Evolutionary conservation across 2,797 vertebrate species (phyloP).

Genomic region (Cephalopachus bancanus): DNA sequence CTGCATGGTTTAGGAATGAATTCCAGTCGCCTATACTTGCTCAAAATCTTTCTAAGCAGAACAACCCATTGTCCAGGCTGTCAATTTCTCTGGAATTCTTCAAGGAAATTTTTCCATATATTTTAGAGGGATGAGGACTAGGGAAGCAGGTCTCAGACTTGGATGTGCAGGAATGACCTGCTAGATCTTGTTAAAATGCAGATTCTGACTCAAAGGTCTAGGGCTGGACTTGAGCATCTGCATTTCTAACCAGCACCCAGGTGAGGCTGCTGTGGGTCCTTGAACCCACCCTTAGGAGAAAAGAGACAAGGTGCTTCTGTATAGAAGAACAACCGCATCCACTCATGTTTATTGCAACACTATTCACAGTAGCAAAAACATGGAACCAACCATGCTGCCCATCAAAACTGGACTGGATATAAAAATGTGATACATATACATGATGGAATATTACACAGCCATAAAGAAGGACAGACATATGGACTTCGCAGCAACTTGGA

Average conservation of each 20-base stretch:
- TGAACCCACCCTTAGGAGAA: not conserved
- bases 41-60: not conserved
- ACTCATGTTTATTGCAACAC: too few species aligned
- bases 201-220: rapidly evolving
- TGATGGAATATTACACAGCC: too few species aligned
- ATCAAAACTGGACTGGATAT: too few species aligned
- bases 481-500: too few species aligned
- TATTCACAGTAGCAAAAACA: too few species aligned
- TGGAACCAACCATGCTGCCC: too few species aligned
- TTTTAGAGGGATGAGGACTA: not conserved
- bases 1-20: rapidly evolving
- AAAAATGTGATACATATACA: too few species aligned
- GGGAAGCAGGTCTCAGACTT: not conserved
- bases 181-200: not conserved
- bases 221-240: not conserved
- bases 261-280: not conserved
- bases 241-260: not conserved
- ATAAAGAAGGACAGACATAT: too few species aligned
- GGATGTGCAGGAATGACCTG: rapidly evolving
- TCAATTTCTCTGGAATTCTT: not conserved
- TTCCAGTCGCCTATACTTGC: not conserved
- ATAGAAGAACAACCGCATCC: not conserved
- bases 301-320: not conserved
- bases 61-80: rapidly evolving
- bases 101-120: rapidly evolving